Base-by-base conservation (phyloP, 2,113 vertebrate species). In the Gymnarchus niloticus region DNA sequence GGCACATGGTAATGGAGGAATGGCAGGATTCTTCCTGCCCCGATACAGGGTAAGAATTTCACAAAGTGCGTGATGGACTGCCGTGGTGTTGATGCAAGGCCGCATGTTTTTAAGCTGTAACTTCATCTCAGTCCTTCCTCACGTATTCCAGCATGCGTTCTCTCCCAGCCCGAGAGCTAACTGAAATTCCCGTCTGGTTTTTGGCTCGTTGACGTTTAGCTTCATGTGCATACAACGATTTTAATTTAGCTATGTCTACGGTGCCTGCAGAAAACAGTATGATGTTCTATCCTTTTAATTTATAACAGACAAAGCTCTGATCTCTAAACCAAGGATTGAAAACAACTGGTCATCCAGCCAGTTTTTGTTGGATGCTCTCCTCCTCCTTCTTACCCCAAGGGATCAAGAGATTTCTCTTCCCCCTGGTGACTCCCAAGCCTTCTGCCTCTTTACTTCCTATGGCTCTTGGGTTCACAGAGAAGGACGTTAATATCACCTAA, bases 401-500 rank as follows among this genome's bases (percentile, higher is more conserved):
- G 46, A 10, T 33, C 25, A n/a, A 23, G 46, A 49, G n/a, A 28
- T n/a, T 52, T 28, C 10, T n/a, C 19, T 19, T n/a, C 21, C 28
- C 56, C 76, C 23, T 41, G 37, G 76, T 48, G 76, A 48, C 76
- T 78, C 37, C 23, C 9, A 25, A 6, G 6, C 33, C 52, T 33
- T 5, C 80, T 82, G 51, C 25, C 21, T 51, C 23, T 37, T 54
- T n/a, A 12, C 3, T 80, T 78, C 33, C 46, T 48, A 73, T 84
- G 83, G 49, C 73, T 56, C 52, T 73, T 25, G 33, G 73, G 69
- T 57, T 78, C 25, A 33, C 5, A 3, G 52, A 28, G n/a, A n/a
- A 25, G 37, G 52, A 78, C 52, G 37, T 77, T 85, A 85, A 76
- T 85, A 56, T 54, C 52, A 85, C 69, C 61, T 85, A 73, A 85